Evolutionary conservation across 1,140 invertebrate genomes (phyloP), one percentile per base, ranked within the genome.

Genomic region (Hyposmocoma kahamanoa): DNA sequence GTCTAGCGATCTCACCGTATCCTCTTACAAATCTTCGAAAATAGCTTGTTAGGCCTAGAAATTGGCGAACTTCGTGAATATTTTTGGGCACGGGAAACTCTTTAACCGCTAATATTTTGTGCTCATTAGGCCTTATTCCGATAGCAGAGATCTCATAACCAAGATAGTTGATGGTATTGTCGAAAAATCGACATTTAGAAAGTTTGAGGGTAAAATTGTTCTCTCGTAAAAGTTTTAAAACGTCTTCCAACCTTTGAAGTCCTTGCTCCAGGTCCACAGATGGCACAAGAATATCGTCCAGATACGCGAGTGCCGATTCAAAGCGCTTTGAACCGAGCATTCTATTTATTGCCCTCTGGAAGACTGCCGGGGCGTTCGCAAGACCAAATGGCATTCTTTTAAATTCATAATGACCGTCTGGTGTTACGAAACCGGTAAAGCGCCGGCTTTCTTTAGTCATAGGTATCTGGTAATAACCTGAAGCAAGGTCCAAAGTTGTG

Each of bases 211-310:
- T 36, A 5, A 47, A 19, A 3, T 32, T 32, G 10, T 21, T 6
- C 10, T 47, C 11, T 32, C 34, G 19, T 22, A 47, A 47, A 26
- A 47, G 28, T 22, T 47, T 47, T 17, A 47, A 36, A n/a, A 47
- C 19, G 2, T 47, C 45, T 19, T 47, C 45, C 15, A 47, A 22
- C 13, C 62, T 56, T 6, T 39, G 8, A 1, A 62, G 42, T 42
- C 70, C 67, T 50, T 74, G 51, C 17, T 53, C 42, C 19, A 77
- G 42, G 19, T 34, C 47, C 30, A 22, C 49, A 18, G 42, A 42
- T 11, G 48, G 49, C n/a, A 65, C 42, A 5, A 67, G 24, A 2
- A 67, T 42, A 28, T 63, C 63, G 43, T 67, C 60, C 32, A 67
- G 32, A 41, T 67, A 67, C 3, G 50, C 52, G 13, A 52, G 3